Evolutionary conservation across 1,140 invertebrate species (phyloP).

Genomic region (Caenorhabditis inopinata): DNA sequence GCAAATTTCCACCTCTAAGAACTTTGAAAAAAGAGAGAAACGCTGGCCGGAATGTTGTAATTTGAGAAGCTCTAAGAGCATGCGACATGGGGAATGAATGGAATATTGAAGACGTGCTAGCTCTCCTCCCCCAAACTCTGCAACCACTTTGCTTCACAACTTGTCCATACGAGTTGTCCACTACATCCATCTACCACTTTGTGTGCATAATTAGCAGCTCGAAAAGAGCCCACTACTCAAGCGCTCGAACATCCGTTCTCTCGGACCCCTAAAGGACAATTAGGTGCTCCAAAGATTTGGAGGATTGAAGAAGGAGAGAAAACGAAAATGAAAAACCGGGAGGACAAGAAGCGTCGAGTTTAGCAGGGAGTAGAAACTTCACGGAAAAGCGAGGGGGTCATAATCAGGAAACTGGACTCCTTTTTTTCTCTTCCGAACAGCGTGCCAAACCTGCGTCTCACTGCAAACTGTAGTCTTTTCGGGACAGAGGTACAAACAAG

Average conservation of each 20-base stretch:
- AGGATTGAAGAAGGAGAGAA: background rate
- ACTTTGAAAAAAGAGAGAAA: no score
- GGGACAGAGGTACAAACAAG: background rate
- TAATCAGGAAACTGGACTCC: background rate
- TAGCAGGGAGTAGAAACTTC: background rate
- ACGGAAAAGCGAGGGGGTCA: background rate
- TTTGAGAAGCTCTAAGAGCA: no score
- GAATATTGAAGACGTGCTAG: no score
- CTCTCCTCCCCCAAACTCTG: no score
- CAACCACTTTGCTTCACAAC: background rate
- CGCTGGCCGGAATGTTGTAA: no score
- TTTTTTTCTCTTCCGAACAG: conserved; percentile 2
- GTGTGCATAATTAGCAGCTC: background rate
- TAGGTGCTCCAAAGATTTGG: background rate
- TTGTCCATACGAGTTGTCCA: background rate
- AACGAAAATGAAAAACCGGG: no score
- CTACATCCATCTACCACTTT: background rate
- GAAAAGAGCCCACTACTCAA: conserved; percentile 3
- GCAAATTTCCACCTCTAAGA: no score
- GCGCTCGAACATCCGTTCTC: background rate
- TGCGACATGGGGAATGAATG: no score
- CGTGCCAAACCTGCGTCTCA: no score
- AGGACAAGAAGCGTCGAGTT: background rate
- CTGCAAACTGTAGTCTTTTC: background rate
- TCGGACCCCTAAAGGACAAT: background rate